phyloP scores from a whole-genome alignment of 2,797 vertebrate genomes.

The Melanogrammus aeglefinus region DNA sequence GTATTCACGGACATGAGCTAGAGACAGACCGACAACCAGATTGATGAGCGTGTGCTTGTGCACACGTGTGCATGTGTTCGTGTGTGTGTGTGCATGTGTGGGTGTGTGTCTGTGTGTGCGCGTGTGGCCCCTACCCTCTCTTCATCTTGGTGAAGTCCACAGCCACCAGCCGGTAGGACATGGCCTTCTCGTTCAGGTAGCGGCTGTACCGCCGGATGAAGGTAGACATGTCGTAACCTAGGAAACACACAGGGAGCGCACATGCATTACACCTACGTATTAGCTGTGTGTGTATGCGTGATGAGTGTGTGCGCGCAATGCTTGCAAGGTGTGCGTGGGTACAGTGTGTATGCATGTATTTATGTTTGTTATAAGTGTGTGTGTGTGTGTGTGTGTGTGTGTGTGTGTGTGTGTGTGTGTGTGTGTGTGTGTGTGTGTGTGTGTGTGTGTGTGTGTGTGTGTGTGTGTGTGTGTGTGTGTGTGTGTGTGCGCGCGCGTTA shows the following conservation, averaged over 20 bases:
- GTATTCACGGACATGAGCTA: background rate
- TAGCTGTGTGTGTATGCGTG: background rate
- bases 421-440: background rate
- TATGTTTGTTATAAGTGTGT: background rate
- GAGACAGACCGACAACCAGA: constrained; percentile 7
- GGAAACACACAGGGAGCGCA: background rate
- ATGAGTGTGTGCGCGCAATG: background rate
- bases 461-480: background rate
- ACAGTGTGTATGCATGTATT: background rate
- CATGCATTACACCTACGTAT: background rate
- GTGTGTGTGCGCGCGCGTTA: background rate
- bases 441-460: background rate
- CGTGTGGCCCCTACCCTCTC: constrained; percentile 78
- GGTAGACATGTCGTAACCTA: constrained; percentile 92
- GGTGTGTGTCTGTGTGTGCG: background rate
- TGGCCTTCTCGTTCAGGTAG: constrained; percentile 96
- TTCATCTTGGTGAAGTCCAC: constrained; percentile 98
- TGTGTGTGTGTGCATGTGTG: background rate
- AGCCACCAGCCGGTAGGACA: constrained; percentile 89
- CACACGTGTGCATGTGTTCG: background rate
- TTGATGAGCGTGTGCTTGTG: background rate
- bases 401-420: background rate
- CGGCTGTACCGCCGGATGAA: constrained; percentile 94
- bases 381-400: background rate
- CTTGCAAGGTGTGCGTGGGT: background rate